Conservation (phyloP, 2,797 vertebrate species). For the Tiaroga cobitis region DNA sequence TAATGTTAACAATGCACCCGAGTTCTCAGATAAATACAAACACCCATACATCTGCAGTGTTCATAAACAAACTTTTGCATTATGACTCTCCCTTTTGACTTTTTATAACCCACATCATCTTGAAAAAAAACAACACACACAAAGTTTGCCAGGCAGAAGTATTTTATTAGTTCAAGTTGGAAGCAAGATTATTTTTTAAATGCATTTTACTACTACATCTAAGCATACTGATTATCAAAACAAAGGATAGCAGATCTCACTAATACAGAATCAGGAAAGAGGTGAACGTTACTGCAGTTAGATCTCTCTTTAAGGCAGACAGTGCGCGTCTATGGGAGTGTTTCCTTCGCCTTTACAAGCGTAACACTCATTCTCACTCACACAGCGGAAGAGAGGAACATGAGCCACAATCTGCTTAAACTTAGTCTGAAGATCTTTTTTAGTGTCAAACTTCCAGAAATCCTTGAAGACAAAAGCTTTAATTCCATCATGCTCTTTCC, state of each 20-base stretch:
- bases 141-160: background rate
- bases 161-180: background rate
- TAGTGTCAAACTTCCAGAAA: background rate
- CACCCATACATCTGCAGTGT: background rate
- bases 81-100: background rate
- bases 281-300: background rate
- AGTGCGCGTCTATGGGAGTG: fast-evolving
- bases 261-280: background rate
- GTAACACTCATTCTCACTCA: background rate
- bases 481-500: background rate
- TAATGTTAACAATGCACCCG: background rate
- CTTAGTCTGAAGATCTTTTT: background rate
- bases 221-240: background rate
- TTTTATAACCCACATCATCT: background rate
- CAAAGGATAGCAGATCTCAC: background rate
- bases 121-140: background rate
- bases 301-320: background rate
- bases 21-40: background rate
- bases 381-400: constrained; percentile 15
- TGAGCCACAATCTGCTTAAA: background rate
- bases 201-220: background rate
- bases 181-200: background rate
- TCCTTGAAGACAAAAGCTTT: constrained; percentile 6
- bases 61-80: background rate
- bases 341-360: constrained; percentile 1